Evolutionary conservation across 2,888 invertebrate genomes (phyloP).

Genomic region (Diogma glabrata): DNA sequence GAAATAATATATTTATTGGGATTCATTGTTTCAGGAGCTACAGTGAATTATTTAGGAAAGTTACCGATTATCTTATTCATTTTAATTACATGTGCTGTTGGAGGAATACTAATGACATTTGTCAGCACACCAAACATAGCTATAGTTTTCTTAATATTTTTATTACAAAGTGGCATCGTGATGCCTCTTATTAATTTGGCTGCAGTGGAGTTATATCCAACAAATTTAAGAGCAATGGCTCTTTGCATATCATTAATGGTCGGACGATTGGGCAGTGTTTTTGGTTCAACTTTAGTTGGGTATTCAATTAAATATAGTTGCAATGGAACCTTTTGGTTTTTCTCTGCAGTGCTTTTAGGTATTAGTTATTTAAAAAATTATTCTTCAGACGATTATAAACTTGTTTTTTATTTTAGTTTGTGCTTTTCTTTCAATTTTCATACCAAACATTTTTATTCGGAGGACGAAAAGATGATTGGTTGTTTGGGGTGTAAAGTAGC

Average conservation of each 20-base stretch:
- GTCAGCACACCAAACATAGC: conserved; percentile 24
- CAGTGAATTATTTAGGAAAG: conserved; percentile 27
- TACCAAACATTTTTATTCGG: too few relatives aligned
- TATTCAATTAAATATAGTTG: conserved; percentile 37
- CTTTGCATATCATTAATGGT: conserved; percentile 41
- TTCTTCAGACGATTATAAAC: too few relatives aligned
- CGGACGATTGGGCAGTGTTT: conserved; percentile 39
- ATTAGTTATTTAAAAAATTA: too few relatives aligned
- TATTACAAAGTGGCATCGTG: conserved; percentile 26
- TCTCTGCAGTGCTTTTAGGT: too few relatives aligned
- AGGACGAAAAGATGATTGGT: too few relatives aligned
- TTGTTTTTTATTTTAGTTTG: too few relatives aligned
- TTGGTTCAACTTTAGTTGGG: conserved; percentile 38
- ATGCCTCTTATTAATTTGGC: conserved; percentile 29
- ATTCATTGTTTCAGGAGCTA: conserved; percentile 25
- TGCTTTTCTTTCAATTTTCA: too few relatives aligned
- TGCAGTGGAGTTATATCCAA: conserved; percentile 31
- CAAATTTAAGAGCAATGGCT: conserved; percentile 38
- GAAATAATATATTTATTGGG: conserved; percentile 27
- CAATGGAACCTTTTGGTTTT: conserved; percentile 36
- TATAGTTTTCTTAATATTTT: conserved; percentile 25
- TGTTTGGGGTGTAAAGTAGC: too few relatives aligned
- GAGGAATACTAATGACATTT: conserved; percentile 23
- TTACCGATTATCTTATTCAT: conserved; percentile 25
- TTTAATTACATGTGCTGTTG: conserved; percentile 23